Evolutionary conservation across 2,888 invertebrate species (phyloP).

Genomic region (Hirtodrosophila duncani): DNA sequence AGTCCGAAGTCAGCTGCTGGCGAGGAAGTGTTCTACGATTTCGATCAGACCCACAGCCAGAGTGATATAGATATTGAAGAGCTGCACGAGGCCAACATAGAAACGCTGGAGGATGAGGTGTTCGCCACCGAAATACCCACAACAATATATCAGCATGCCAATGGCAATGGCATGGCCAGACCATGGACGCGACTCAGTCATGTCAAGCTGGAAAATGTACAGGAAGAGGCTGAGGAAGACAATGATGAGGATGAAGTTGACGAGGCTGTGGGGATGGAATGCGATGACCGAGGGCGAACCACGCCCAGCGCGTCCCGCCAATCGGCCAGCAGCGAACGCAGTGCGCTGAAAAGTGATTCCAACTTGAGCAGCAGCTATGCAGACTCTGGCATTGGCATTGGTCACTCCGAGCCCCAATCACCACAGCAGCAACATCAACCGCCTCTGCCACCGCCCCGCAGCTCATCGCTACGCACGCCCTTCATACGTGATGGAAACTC

Average conservation of each 20-base stretch:
- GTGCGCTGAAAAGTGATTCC: constrained; percentile 71
- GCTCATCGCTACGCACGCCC: constrained; percentile 46
- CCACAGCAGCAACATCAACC: constrained; percentile 16
- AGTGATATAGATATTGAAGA: constrained; percentile 52
- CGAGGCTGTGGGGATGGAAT: constrained; percentile 49
- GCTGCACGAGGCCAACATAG: constrained; percentile 57
- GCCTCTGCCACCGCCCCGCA: constrained; percentile 33
- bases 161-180: constrained; percentile 29
- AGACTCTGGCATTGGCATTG: constrained; percentile 74
- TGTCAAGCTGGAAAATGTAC: constrained; percentile 72
- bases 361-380: constrained; percentile 75
- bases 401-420: too few species aligned
- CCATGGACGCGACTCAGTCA: constrained; percentile 63
- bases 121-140: constrained; percentile 55
- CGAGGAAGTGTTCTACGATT: constrained; percentile 73
- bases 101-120: constrained; percentile 59
- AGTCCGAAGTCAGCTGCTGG: constrained; percentile 27
- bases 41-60: constrained; percentile 37
- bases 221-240: constrained; percentile 64
- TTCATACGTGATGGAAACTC: constrained; percentile 75
- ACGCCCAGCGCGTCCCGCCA: constrained; percentile 44
- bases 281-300: constrained; percentile 31
- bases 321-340: constrained; percentile 61
- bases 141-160: constrained; percentile 56
- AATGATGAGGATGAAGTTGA: constrained; percentile 52